Base-by-base conservation (phyloP, 2,888 invertebrate genomes). In the Luperina testacea region DNA sequence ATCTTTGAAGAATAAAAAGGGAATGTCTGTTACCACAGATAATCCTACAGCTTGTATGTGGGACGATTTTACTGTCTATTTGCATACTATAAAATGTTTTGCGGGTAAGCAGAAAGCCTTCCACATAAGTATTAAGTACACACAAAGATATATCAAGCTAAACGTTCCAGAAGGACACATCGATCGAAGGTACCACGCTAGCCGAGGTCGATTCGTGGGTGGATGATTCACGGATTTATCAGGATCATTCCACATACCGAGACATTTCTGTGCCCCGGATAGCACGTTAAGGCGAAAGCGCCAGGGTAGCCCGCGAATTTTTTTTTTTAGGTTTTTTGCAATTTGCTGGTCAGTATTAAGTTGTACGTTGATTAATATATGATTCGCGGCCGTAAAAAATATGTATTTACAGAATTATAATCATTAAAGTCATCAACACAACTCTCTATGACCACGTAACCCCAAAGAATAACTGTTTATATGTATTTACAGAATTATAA, bases 1-100 rank as follows among this genome's bases (percentile, higher is more conserved):
- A 57, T 59, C 71, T 71, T 71, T 71, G n/a, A 59, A 59, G 71
- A 59, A n/a, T 38, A 71, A 71, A 71, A 20, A 59, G 71, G 38
- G 7, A 59, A 71, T 38, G n/a, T 38, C n/a, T 71, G 71, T 71
- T 4, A 59, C 71, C 38, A 59, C 38, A 11, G 71, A 38, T 71
- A 71, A 71, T 38, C 71, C 38, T 71, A 32, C 9, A n/a, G 24
- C 24, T 53, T 38, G 11, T 71, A n/a, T 71, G 71, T 38, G 71
- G 11, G 57, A 59, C 1, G 59, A n/a, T 59, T 32, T 71, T 38
- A 71, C 17, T 20, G 1, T n/a, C 11, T 71, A 59, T 71, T 71
- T 71, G 59, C 59, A 71, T 71, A n/a, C n/a, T n/a, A 11, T n/a
- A n/a, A 7, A 70, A 38, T 71, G 57, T n/a, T 57, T 57, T 38